Conservation (phyloP, 2,888 invertebrate species). For the Drosophila atripex region DNA sequence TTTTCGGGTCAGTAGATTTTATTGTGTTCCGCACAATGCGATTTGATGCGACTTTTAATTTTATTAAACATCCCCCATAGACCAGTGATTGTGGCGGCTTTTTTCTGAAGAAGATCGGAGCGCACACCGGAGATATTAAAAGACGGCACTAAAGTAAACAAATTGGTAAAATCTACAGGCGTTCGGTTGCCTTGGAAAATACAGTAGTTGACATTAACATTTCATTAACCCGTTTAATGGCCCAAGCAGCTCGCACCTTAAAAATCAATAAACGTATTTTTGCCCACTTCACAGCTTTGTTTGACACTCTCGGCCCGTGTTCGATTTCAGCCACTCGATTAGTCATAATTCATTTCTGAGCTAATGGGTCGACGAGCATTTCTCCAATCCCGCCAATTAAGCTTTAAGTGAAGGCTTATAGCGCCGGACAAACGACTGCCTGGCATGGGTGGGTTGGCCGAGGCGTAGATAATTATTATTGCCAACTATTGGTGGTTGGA, state of each 20-base stretch:
- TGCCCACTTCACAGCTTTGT: conserved; percentile 7
- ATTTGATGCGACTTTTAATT: conserved; percentile 38
- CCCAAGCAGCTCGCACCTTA: conserved; percentile 5
- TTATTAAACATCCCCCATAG: conserved; percentile 24
- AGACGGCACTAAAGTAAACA: not conserved
- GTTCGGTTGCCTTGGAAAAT: not conserved
- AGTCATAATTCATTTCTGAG: conserved; percentile 25
- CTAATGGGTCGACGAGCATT: conserved; percentile 25
- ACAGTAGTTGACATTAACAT: conserved; percentile 24
- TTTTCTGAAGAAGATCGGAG: not conserved
- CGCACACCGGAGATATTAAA: not conserved
- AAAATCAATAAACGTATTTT: conserved; percentile 13
- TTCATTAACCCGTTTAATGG: conserved; percentile 17
- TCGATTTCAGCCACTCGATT: conserved; percentile 16
- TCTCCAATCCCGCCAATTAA: conserved; percentile 29
- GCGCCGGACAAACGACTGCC: conserved; percentile 5
- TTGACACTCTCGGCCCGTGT: conserved; percentile 3
- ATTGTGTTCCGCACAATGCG: conserved; percentile 23
- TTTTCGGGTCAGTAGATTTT: conserved; percentile 33
- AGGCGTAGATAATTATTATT: conserved; percentile 23
- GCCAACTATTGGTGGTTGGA: not conserved
- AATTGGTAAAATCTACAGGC: not conserved
- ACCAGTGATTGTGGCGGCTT: conserved; percentile 4
- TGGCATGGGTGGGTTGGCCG: conserved; percentile 10
- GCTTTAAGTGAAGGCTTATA: conserved; percentile 27